Conservation (phyloP, 2,888 invertebrate genomes). For the Hirtodrosophila confusa region DNA sequence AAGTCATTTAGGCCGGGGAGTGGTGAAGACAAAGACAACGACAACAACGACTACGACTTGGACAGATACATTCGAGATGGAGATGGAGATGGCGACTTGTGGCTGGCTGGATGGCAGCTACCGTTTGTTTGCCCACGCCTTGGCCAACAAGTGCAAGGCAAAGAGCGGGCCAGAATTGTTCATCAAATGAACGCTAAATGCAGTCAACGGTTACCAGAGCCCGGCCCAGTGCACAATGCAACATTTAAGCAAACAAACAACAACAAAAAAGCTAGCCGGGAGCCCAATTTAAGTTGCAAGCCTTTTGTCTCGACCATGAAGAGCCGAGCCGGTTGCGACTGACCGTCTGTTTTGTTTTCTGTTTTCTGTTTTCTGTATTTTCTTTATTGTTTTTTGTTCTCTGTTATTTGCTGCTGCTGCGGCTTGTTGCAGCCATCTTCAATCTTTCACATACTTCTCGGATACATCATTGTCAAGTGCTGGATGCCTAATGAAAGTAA, state of each 20-base stretch:
- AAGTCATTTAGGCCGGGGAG: conserved; percentile 73
- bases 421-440: conserved; percentile 39
- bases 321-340: conserved; percentile 42
- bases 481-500: conserved; percentile 73
- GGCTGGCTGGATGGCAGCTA: conserved; percentile 57
- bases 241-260: conserved; percentile 76
- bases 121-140: conserved; percentile 72
- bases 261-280: conserved; percentile 30
- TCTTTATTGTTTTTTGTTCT: not conserved
- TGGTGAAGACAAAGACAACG: conserved; percentile 28
- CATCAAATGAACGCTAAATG: conserved; percentile 76
- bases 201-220: conserved; percentile 41
- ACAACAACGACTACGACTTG: conserved; percentile 18
- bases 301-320: conserved; percentile 52
- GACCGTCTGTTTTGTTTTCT: conserved; percentile 44
- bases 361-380: not conserved
- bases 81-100: conserved; percentile 34
- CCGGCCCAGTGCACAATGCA: conserved; percentile 61
- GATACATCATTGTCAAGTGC: conserved; percentile 81
- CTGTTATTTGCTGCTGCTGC: conserved; percentile 25
- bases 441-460: conserved; percentile 79
- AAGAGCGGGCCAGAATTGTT: conserved; percentile 66
- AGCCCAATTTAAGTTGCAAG: conserved; percentile 74
- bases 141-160: conserved; percentile 67
- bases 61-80: conserved; percentile 49